Percentiles rank a stretch among this genome's conserved stretches.
phyloP scores from a whole-genome alignment of 2,797 vertebrate species.

The Enteromius unitaeniatus region DNA sequence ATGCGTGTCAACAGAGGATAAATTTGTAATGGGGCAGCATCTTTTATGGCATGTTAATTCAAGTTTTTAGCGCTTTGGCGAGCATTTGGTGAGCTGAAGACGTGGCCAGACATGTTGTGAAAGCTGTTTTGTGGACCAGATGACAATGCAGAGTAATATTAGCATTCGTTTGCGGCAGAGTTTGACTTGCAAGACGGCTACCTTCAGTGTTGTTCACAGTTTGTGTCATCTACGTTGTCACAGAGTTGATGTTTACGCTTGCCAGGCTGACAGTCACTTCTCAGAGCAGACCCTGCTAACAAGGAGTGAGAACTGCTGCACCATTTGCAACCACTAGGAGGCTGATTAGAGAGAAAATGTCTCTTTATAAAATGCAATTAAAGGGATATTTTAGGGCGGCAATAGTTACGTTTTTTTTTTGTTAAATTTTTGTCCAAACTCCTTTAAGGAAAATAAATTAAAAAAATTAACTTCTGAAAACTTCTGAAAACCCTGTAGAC shows the following conservation, averaged over 20 bases:
- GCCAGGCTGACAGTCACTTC: slow-evolving; percentile 64
- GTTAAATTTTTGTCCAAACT: not conserved
- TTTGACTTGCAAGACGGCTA: slow-evolving; percentile 60
- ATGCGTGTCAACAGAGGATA: not conserved
- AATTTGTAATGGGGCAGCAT: not conserved
- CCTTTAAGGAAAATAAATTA: no score
- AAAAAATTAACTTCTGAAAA: no score
- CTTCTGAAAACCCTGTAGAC: no score
- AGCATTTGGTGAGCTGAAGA: not conserved
- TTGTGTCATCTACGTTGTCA: slow-evolving; percentile 63
- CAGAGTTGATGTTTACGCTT: slow-evolving; percentile 63
- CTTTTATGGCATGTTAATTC: slow-evolving; percentile 2
- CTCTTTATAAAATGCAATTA: not conserved
- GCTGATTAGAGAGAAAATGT: slow-evolving; percentile 21
- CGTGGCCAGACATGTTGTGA: slow-evolving; percentile 23
- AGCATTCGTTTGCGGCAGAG: slow-evolving; percentile 45
- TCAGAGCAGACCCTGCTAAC: slow-evolving; percentile 54
- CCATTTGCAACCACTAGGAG: slow-evolving; percentile 58
- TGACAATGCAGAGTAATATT: slow-evolving; percentile 41
- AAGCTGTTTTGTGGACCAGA: slow-evolving; percentile 13
- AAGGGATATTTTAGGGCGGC: no score
- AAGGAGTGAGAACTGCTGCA: slow-evolving; percentile 59
- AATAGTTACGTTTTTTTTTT: no score
- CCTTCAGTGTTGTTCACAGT: slow-evolving; percentile 66
- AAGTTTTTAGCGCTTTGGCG: not conserved